These are phyloP conservation scores for Eurois occulta DNA, from an alignment of 2,888 invertebrate genomes.

Conservation along the genomic window DNA sequence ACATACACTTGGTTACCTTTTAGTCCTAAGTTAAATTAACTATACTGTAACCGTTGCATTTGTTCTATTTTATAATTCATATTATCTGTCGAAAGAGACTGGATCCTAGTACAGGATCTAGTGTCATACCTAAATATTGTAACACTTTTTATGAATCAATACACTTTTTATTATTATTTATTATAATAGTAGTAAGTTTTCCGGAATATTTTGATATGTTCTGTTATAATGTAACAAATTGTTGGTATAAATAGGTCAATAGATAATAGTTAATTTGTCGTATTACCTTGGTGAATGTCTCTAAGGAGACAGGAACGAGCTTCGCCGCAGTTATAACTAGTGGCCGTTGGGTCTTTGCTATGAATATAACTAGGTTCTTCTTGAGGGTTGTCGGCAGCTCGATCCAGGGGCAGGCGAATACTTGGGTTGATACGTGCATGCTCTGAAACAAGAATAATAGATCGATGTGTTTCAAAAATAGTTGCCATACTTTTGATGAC, in stretches of 20 bases:
- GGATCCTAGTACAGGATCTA: too few species aligned
- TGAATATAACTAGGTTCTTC: conserved; percentile 74
- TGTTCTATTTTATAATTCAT: too few species aligned
- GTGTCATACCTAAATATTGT: too few species aligned
- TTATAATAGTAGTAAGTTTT: background rate
- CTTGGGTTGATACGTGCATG: conserved; percentile 70
- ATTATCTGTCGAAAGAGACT: too few species aligned
- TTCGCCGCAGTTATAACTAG: conserved; percentile 73
- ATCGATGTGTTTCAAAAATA: background rate
- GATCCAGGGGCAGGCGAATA: conserved; percentile 75
- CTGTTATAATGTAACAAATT: background rate
- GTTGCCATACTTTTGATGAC: background rate
- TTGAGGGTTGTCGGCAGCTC: conserved; percentile 69
- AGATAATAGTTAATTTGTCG: conserved; percentile 1
- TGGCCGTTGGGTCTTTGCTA: conserved; percentile 76
- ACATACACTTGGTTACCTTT: too few species aligned
- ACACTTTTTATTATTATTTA: too few species aligned
- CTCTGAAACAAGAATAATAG: conserved; percentile 69
- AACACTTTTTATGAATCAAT: too few species aligned
- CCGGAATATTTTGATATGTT: background rate
- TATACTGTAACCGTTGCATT: too few species aligned
- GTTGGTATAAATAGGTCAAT: conserved; percentile 3
- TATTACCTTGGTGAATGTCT: conserved; percentile 79
- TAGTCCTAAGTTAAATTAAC: too few species aligned
- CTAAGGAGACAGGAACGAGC: conserved; percentile 75